phyloP scores from a whole-genome alignment of 2,888 invertebrate species.

The Danaus chrysippus region DNA sequence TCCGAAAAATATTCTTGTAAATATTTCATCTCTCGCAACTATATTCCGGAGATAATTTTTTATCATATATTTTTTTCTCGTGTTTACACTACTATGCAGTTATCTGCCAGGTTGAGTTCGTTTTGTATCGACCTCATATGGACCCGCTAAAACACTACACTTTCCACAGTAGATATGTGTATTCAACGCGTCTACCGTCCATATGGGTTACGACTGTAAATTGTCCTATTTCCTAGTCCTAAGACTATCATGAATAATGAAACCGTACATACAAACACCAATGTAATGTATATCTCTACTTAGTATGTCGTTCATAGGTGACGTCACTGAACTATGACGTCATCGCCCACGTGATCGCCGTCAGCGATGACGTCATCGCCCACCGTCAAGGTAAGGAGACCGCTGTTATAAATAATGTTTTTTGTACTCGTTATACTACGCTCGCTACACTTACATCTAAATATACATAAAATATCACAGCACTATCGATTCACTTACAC shows the following conservation, averaged over 20 bases:
- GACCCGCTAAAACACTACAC: conserved; percentile 6
- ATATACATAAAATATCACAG: conserved; percentile 79
- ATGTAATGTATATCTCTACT: no score
- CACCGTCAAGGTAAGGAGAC: neutral
- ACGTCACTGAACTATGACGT: neutral
- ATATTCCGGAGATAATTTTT: conserved; percentile 69
- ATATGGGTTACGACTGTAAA: conserved; percentile 20
- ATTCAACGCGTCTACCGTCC: conserved; percentile 13
- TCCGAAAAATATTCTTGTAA: conserved; percentile 64
- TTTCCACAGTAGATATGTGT: neutral
- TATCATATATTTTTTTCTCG: conserved; percentile 52
- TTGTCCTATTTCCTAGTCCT: neutral
- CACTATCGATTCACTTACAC: conserved; percentile 78
- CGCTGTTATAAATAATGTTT: conserved; percentile 52
- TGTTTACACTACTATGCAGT: conserved; percentile 33
- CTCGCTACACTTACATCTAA: conserved; percentile 66
- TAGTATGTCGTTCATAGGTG: neutral
- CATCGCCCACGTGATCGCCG: neutral
- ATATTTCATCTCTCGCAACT: conserved; percentile 74
- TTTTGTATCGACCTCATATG: conserved; percentile 26
- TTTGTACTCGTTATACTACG: conserved; percentile 71
- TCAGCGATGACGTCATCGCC: neutral
- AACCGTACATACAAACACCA: no score
- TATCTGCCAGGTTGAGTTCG: conserved; percentile 18
- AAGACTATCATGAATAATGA: no score